Evolutionary conservation across 2,113 vertebrate species (phyloP).

Genomic region (Ahaetulla prasina): DNA sequence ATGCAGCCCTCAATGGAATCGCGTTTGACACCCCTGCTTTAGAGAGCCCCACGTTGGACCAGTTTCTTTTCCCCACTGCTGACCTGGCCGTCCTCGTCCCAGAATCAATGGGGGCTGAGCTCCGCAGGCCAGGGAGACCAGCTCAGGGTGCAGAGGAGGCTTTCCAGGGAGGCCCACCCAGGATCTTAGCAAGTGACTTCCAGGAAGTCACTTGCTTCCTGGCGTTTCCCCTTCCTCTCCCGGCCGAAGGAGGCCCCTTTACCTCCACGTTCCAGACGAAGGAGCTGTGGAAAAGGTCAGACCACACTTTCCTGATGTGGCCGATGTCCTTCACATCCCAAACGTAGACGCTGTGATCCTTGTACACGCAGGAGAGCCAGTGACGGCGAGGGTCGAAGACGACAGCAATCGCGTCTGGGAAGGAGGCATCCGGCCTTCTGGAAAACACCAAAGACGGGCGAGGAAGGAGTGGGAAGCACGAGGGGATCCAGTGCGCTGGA

Average conservation of each 20-base stretch:
- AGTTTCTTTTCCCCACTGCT: background rate
- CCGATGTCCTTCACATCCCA: conserved; percentile 78
- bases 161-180: background rate
- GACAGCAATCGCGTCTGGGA: conserved; percentile 79
- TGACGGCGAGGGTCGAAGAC: conserved; percentile 69
- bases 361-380: conserved; percentile 82
- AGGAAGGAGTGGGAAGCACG: background rate
- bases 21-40: no score
- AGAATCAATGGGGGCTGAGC: no score
- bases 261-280: conserved; percentile 87
- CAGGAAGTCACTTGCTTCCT: background rate
- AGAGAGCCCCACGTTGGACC: background rate
- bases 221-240: background rate
- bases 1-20: no score
- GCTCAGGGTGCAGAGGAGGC: background rate
- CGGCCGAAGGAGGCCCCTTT: accelerated
- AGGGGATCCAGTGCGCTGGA: background rate
- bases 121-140: background rate
- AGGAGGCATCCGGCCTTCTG: conserved; percentile 55
- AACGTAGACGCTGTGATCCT: conserved; percentile 85
- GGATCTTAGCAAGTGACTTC: background rate
- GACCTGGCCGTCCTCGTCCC: background rate
- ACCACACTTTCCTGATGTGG: conserved; percentile 72
- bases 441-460: conserved; percentile 41
- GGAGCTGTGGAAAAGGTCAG: conserved; percentile 84